Base-by-base conservation (phyloP, 2,797 vertebrate species). In the Phrynocephalus forsythii region DNA sequence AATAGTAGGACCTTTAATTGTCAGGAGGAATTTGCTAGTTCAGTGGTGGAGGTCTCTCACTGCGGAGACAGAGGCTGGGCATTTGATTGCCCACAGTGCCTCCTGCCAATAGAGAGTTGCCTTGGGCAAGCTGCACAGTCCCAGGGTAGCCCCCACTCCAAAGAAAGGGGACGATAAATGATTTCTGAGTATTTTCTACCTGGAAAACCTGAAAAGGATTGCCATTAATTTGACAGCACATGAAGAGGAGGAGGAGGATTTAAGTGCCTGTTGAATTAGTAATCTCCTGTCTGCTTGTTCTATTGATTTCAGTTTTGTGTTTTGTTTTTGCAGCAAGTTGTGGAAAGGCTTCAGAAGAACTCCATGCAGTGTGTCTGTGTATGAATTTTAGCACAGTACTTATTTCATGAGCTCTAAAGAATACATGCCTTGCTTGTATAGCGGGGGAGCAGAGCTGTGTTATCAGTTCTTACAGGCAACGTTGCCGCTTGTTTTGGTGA, bases 401-500 rank as follows among this genome's bases (percentile, higher is more conserved):
- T 89, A 52, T 28, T 4, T 1, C 15, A 1, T n/a, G 56, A 67
- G 8, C 77, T 71, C 52, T 75, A 77, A 8, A 85, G 44, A 82
- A n/a, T 10, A 3, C 33, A 0, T 52, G 69, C 3, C n/a, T 85
- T 90, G 86, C 88, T 84, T 91, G 85, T 89, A 68, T 75, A 0
- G 88, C 84, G 9, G 44, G 20, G 28, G 66, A 81, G 66, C 52
- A 76, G n/a, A 63, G 28, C 44, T 0, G 69, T 56, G 91, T 75
- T 91, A 90, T 91, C 87, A 16, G 0, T 91, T 16, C 5, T 88
- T 87, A 88, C 82, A 7, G 60, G 83, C 90, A 89, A 66, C 67
- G 52, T 81, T 88, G 44, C 93, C 92, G 92, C 92, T 95, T 94
- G 88, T 92, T 90, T 91, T 91, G 91, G 90, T 92, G 92, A 92